These are phyloP conservation scores for Calcarius ornatus DNA, from an alignment of 2,113 vertebrate genomes.

Conservation along the genomic window DNA sequence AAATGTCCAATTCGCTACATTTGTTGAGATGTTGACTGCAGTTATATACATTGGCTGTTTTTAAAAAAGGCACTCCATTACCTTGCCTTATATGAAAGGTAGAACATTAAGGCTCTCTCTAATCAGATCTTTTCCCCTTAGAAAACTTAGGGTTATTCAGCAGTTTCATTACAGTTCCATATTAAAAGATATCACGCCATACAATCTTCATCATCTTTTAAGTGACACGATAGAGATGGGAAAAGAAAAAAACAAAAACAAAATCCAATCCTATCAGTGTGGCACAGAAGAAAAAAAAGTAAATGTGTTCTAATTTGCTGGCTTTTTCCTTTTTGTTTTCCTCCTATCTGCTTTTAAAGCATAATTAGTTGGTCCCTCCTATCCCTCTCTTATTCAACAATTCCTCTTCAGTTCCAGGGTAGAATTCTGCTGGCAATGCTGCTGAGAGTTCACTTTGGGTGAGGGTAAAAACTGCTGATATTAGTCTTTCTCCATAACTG, in stretches of 20 bases:
- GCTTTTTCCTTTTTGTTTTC: not conserved
- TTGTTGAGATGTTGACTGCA: not conserved
- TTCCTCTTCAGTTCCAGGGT: not conserved
- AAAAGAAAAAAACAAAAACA: not conserved
- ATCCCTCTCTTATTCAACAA: not conserved
- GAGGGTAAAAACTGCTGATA: not conserved
- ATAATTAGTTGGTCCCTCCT: not conserved
- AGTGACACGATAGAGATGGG: not conserved
- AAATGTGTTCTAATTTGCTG: not conserved
- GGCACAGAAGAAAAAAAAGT: not conserved
- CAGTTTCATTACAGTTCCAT: not conserved
- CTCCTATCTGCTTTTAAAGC: not conserved
- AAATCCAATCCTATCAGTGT: not conserved
- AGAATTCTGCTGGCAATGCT: not conserved
- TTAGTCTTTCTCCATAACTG: not conserved
- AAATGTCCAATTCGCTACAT: not conserved
- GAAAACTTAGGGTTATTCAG: not conserved
- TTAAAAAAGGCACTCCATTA: not conserved
- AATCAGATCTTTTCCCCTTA: not conserved
- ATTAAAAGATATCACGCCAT: not conserved
- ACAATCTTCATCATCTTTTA: fast-evolving
- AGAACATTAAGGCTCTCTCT: not conserved
- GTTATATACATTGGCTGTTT: not conserved
- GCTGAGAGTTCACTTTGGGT: not conserved
- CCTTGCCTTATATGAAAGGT: not conserved